These are phyloP conservation scores for Thaleichthys pacificus DNA, from an alignment of 2,797 vertebrate species.

Conservation along the genomic window DNA sequence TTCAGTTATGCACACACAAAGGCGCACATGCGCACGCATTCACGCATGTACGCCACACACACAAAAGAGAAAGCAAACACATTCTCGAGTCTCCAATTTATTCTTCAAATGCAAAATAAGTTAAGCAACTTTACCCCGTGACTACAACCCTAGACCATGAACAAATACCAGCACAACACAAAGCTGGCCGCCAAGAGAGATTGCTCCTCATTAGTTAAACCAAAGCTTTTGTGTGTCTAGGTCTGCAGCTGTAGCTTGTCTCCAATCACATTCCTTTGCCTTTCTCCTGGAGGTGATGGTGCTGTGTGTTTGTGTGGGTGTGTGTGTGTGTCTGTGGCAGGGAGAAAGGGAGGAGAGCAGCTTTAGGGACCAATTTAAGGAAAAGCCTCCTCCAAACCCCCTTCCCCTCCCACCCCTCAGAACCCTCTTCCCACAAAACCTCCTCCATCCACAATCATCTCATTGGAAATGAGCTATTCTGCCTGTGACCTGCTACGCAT, in stretches of 20 bases:
- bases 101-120: slow-evolving; percentile 10
- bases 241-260: slow-evolving; percentile 28
- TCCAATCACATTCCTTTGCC: slow-evolving; percentile 17
- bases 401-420: slow-evolving; percentile 28
- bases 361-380: slow-evolving; percentile 25
- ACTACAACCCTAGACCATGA: not conserved
- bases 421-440: slow-evolving; percentile 38
- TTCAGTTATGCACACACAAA: not conserved
- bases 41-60: too few species aligned
- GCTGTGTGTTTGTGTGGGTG: not conserved
- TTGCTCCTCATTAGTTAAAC: not conserved
- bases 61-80: not conserved
- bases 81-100: not conserved
- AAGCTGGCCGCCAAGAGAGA: not conserved
- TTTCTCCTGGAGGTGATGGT: slow-evolving; percentile 8
- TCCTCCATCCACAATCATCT: slow-evolving; percentile 26
- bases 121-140: slow-evolving; percentile 4
- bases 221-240: slow-evolving; percentile 21
- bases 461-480: slow-evolving; percentile 28
- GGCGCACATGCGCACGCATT: not conserved
- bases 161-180: not conserved
- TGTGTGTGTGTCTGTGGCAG: not conserved
- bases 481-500: slow-evolving; percentile 39
- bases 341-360: slow-evolving; percentile 19
- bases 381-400: slow-evolving; percentile 34